Evolutionary conservation across 2,797 vertebrate genomes (phyloP).

Genomic region (Trachurus trachurus): DNA sequence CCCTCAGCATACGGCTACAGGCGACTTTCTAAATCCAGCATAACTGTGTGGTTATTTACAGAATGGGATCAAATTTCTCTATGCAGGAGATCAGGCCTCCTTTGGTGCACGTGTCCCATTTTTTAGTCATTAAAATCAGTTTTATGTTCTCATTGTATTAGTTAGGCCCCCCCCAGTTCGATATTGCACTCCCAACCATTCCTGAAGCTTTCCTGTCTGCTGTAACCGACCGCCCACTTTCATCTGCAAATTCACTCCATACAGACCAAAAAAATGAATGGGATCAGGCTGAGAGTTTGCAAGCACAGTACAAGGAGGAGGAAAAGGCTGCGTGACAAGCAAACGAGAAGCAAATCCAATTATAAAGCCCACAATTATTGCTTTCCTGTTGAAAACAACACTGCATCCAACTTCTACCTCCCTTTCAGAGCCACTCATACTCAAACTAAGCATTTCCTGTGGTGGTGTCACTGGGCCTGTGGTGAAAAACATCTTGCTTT

Average conservation of each 20-base stretch:
- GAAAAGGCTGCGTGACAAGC: conserved; percentile 46
- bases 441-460: conserved; percentile 61
- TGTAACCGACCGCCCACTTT: conserved; percentile 10
- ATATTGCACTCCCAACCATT: not conserved
- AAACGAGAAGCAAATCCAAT: conserved; percentile 46
- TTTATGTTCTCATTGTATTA: not conserved
- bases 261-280: conserved; percentile 10
- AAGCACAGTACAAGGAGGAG: conserved; percentile 19
- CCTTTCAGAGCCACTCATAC: conserved; percentile 43
- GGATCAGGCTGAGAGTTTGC: conserved; percentile 34
- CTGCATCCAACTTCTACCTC: conserved; percentile 56
- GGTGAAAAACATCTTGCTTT: conserved; percentile 41
- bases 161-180: conserved; percentile 12
- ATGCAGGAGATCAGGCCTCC: conserved; percentile 21
- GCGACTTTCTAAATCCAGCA: conserved; percentile 44
- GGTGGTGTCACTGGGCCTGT: conserved; percentile 45
- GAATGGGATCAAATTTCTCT: conserved; percentile 57
- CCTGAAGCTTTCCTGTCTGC: conserved; percentile 8
- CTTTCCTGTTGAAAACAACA: conserved; percentile 69
- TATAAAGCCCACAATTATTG: conserved; percentile 49
- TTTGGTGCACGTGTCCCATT: conserved; percentile 8
- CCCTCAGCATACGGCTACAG: conserved; percentile 23
- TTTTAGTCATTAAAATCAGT: conserved; percentile 4
- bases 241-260: conserved; percentile 25
- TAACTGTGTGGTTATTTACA: conserved; percentile 60